Percentiles rank a stretch among this genome's conserved stretches.
phyloP scores from a whole-genome alignment of 1,140 invertebrate species.

The Danaus melanippus region DNA sequence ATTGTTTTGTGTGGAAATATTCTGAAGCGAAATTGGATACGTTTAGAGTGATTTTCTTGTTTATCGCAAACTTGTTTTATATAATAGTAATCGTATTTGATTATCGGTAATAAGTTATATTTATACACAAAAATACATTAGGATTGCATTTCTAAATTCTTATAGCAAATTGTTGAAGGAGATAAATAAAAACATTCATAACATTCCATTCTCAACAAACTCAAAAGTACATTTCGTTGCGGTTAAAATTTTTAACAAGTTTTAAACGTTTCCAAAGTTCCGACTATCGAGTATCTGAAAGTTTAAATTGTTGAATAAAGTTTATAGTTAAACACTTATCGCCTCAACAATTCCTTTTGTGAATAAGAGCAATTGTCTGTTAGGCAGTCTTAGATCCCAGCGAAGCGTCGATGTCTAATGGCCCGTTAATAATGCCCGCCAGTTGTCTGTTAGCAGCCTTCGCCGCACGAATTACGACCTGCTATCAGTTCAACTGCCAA shows the following conservation, averaged over 20 bases:
- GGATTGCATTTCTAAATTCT: too few relatives aligned
- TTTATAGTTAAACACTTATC: slow-evolving; percentile 16
- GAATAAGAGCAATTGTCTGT: slow-evolving; percentile 17
- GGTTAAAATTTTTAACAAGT: slow-evolving; percentile 9
- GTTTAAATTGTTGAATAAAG: slow-evolving; percentile 10
- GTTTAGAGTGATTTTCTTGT: too few relatives aligned
- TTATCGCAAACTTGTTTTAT: too few relatives aligned
- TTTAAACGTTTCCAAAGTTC: slow-evolving; percentile 3
- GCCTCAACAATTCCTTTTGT: slow-evolving; percentile 14
- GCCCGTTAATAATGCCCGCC: slow-evolving; percentile 47
- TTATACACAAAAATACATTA: too few relatives aligned
- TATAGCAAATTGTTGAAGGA: too few relatives aligned
- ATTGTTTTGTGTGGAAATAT: slow-evolving; percentile 16
- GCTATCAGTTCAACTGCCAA: slow-evolving; percentile 11
- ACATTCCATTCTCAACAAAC: not conserved
- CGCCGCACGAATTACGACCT: slow-evolving; percentile 12
- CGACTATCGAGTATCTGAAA: slow-evolving; percentile 3
- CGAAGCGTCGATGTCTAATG: slow-evolving; percentile 39
- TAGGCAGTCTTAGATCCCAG: slow-evolving; percentile 15
- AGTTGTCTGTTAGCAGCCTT: slow-evolving; percentile 18
- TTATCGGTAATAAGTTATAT: too few relatives aligned
- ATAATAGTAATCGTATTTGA: too few relatives aligned
- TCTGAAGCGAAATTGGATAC: slow-evolving; percentile 12
- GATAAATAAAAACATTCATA: too few relatives aligned
- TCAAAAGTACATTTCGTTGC: slow-evolving; percentile 4